These are phyloP conservation scores for Augochlora pura DNA, from an alignment of 1,140 invertebrate genomes.

Conservation along the genomic window DNA sequence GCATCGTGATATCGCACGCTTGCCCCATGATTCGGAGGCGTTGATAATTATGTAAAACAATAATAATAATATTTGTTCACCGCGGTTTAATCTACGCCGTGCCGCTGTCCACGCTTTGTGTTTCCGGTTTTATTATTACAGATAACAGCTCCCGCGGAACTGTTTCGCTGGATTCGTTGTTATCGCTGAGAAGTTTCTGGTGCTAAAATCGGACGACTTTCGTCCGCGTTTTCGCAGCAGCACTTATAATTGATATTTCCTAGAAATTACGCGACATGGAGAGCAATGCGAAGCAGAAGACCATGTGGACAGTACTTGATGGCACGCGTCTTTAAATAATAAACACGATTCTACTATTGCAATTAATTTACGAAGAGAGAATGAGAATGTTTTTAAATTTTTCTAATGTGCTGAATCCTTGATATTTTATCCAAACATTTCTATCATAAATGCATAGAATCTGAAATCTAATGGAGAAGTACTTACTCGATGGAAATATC, in stretches of 20 bases:
- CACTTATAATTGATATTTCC: not conserved
- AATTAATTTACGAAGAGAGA: too few species aligned
- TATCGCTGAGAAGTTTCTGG: conserved; percentile 12
- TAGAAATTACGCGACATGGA: not conserved
- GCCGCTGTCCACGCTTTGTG: not conserved
- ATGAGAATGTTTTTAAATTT: too few species aligned
- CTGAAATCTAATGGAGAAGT: not conserved
- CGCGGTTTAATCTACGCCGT: not conserved
- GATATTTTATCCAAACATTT: too few species aligned
- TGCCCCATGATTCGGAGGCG: too few species aligned
- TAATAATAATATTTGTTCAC: not conserved
- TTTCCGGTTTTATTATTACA: conserved; percentile 16
- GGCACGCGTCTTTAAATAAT: too few species aligned
- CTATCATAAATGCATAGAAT: too few species aligned
- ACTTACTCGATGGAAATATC: conserved; percentile 77
- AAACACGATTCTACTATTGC: too few species aligned
- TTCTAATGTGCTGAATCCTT: too few species aligned
- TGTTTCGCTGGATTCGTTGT: conserved; percentile 6
- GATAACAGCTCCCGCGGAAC: conserved; percentile 1
- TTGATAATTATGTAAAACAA: not conserved
- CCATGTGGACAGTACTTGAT: too few species aligned
- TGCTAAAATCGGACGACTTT: conserved; percentile 11
- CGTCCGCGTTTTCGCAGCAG: not conserved
- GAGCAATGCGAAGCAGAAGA: too few species aligned
- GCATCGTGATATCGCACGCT: not conserved